A percentile compares a stretch with the other conserved stretches of the same genome.
These are phyloP conservation scores for Bombus waltoni DNA, from an alignment of 1,140 invertebrate species.

Conservation along the genomic window DNA sequence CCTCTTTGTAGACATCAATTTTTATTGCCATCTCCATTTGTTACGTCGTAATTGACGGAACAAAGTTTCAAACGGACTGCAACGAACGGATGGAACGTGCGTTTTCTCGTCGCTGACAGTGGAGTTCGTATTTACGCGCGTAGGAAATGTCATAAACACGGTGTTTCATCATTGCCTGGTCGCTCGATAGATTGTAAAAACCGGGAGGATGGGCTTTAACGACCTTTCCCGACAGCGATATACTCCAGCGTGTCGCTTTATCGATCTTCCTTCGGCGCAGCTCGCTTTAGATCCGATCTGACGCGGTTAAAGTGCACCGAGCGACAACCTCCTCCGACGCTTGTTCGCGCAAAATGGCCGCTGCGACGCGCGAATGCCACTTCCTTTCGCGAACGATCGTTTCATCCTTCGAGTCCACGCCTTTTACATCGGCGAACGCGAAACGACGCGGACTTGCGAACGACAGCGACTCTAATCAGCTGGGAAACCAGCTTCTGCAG, in stretches of 20 bases:
- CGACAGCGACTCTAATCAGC: not conserved
- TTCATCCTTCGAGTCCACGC: not conserved
- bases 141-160: not conserved
- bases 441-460: not conserved
- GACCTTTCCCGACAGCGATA: no score
- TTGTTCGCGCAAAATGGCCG: not conserved
- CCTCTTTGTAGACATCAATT: no score
- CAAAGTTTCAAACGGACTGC: no score
- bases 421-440: not conserved
- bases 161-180: not conserved
- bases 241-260: not conserved
- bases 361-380: not conserved
- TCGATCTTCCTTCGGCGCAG: not conserved
- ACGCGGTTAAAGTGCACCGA: not conserved
- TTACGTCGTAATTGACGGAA: no score
- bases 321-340: not conserved
- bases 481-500: not conserved
- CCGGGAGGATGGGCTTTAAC: no score
- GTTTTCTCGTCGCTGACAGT: no score
- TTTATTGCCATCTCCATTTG: no score
- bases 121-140: not conserved
- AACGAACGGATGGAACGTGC: no score
- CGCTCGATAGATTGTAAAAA: not conserved
- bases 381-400: not conserved
- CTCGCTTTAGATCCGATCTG: slow-evolving; percentile 15